Evolutionary conservation across 2,797 vertebrate species (phyloP).

Genomic region (Orientallactaga sibirica): DNA sequence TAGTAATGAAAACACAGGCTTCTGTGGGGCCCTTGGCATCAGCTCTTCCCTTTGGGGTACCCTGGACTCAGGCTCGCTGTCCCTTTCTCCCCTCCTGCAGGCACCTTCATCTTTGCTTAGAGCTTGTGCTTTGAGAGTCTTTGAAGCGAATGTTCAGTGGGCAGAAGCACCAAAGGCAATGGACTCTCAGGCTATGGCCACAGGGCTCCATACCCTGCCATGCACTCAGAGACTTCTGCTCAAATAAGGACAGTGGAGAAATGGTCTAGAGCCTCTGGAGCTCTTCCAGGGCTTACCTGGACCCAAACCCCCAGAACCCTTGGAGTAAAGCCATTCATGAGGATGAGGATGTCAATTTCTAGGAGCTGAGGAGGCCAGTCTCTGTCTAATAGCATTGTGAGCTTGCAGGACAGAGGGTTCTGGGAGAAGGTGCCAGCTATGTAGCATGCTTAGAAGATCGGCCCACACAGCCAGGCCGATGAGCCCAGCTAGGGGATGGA

Average conservation of each 20-base stretch:
- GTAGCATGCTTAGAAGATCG: too few relatives aligned
- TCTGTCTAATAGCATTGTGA: not conserved
- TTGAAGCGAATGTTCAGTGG: not conserved
- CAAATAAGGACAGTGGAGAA: not conserved
- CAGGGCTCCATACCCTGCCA: not conserved
- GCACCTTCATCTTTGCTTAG: not conserved
- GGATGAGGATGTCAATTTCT: not conserved
- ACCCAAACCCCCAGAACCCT: not conserved
- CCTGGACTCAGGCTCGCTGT: conserved; percentile 58
- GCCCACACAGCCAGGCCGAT: not conserved
- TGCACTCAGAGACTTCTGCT: not conserved
- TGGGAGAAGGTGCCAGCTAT: not conserved
- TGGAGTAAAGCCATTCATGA: not conserved
- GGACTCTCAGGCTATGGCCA: not conserved
- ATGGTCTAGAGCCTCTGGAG: not conserved
- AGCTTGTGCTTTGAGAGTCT: not conserved
- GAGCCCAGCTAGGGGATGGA: not conserved
- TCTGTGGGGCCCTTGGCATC: conserved; percentile 65
- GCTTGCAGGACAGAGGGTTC: not conserved
- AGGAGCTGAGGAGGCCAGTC: not conserved
- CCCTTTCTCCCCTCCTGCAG: not conserved
- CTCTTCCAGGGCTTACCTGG: not conserved
- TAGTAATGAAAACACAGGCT: conserved; percentile 89
- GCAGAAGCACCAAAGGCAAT: not conserved
- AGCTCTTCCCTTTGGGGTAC: conserved; percentile 6